Percentiles rank a stretch among this genome's conserved stretches.
phyloP scores from a whole-genome alignment of 2,888 invertebrate genomes.

The Pollenia labialis region DNA sequence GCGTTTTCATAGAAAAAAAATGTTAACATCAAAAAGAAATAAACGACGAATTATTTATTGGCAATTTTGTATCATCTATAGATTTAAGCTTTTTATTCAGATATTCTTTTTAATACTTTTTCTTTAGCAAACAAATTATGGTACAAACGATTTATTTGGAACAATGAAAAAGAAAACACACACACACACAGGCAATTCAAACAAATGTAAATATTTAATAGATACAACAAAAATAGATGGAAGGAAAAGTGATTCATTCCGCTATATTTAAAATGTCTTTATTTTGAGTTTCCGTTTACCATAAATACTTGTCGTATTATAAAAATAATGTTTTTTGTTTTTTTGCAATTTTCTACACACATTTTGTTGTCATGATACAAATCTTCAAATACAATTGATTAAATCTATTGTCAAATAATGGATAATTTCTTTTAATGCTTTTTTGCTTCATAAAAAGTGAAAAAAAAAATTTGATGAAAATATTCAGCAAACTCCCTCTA shows the following conservation, averaged over 20 bases:
- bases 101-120: constrained; percentile 12
- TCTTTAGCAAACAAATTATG: constrained; percentile 64
- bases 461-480: constrained; percentile 2
- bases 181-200: background rate
- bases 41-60: constrained; percentile 66
- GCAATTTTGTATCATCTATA: constrained; percentile 51
- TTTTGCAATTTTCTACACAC: background rate
- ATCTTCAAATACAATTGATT: constrained; percentile 50
- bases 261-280: constrained; percentile 61
- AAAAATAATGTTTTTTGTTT: background rate
- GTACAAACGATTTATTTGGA: constrained; percentile 69
- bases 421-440: constrained; percentile 62
- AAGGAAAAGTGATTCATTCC: constrained; percentile 48
- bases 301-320: constrained; percentile 63
- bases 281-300: constrained; percentile 67
- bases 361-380: background rate
- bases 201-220: background rate
- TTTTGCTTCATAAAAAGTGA: background rate
- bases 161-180: constrained; percentile 39
- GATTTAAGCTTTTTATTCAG: constrained; percentile 23
- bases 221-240: background rate
- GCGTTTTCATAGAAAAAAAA: constrained; percentile 63
- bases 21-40: constrained; percentile 44
- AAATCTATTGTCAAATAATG: constrained; percentile 63
- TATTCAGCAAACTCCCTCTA: constrained; percentile 41